Conservation (phyloP, 2,113 vertebrate species). For the Paradoxurus hermaphroditus region DNA sequence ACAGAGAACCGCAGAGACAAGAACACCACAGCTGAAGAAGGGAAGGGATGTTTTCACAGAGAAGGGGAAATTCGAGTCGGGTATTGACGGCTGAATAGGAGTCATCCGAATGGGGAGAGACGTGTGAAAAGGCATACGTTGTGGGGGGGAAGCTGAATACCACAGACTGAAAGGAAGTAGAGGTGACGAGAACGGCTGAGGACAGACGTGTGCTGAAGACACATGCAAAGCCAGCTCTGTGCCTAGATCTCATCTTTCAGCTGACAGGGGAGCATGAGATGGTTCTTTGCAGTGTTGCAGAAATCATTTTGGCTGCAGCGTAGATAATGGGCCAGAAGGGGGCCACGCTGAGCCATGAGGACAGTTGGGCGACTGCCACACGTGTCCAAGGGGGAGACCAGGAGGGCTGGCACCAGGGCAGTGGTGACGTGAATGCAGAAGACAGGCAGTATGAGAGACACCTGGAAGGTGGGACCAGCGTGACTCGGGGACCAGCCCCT, state of each 20-base stretch:
- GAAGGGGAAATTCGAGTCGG: background rate
- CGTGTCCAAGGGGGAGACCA: background rate
- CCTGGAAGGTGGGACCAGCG: background rate
- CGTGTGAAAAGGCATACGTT: fast-evolving
- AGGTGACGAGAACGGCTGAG: background rate
- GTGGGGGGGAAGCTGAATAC: background rate
- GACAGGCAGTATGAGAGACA: background rate
- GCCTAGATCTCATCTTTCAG: background rate
- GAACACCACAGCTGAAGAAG: background rate
- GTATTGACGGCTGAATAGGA: background rate
- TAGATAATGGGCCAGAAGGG: background rate
- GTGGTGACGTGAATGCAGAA: fast-evolving
- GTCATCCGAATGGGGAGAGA: background rate
- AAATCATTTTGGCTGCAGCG: background rate
- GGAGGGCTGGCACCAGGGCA: fast-evolving
- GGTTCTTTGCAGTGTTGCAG: fast-evolving
- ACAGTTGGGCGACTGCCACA: fast-evolving
- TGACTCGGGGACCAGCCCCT: fast-evolving
- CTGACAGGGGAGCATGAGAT: fast-evolving
- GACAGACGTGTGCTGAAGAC: fast-evolving
- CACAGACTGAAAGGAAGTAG: background rate
- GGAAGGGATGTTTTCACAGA: background rate
- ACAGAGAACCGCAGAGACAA: background rate
- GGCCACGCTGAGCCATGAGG: background rate
- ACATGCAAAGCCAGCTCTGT: fast-evolving